phyloP scores from a whole-genome alignment of 1,140 invertebrate species.

The Pseudomyrmex gracilis region DNA sequence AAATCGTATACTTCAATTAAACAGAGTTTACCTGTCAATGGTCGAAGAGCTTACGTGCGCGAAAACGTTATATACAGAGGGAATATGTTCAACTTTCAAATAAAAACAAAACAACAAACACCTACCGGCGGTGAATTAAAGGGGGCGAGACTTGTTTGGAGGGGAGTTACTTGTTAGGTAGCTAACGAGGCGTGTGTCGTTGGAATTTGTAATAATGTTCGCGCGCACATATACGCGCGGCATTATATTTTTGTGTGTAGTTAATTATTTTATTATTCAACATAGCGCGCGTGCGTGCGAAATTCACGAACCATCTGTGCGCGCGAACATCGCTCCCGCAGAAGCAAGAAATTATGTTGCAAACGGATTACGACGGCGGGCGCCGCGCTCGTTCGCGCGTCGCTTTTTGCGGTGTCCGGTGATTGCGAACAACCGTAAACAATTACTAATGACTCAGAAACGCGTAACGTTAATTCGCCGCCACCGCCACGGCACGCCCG shows the following conservation, averaged over 20 bases:
- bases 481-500: slow-evolving; percentile 19
- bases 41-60: too few species aligned
- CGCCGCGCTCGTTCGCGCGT: slow-evolving; percentile 13
- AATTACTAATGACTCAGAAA: slow-evolving; percentile 44
- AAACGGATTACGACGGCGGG: slow-evolving; percentile 24
- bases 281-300: background rate
- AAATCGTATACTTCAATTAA: too few species aligned
- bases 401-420: slow-evolving; percentile 18
- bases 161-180: background rate
- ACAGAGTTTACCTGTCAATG: too few species aligned
- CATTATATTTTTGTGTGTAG: background rate
- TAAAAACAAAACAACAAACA: too few species aligned
- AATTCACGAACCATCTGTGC: slow-evolving; percentile 32
- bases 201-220: background rate
- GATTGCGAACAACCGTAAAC: slow-evolving; percentile 48
- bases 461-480: slow-evolving; percentile 43
- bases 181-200: background rate
- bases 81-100: too few species aligned
- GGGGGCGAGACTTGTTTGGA: background rate
- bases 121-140: background rate
- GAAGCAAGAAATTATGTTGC: slow-evolving; percentile 43
- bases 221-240: background rate
- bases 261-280: slow-evolving; percentile 49
- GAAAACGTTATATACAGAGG: too few species aligned
- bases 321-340: background rate